Percentiles rank a stretch among this genome's conserved stretches.
Conservation (phyloP, 2,113 vertebrate species). For the Ibidorhyncha struthersii region DNA sequence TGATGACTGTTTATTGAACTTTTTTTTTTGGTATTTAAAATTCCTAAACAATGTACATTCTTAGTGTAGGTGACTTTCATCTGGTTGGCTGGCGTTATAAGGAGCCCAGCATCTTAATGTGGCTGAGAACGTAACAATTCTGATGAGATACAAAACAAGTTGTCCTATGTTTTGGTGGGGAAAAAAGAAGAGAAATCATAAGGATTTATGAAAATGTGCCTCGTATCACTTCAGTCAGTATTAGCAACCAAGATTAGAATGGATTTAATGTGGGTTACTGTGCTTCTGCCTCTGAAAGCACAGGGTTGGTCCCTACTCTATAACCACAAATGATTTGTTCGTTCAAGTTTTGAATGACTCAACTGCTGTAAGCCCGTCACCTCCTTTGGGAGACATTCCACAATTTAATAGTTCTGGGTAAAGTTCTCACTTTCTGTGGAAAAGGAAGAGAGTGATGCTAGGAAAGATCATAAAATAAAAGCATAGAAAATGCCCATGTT, state of each 20-base stretch:
- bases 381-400: not conserved
- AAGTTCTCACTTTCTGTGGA: not conserved
- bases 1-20: not conserved
- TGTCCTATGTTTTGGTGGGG: not conserved
- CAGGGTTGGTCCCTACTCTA: not conserved
- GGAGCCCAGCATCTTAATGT: not conserved
- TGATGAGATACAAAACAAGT: not conserved
- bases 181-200: not conserved
- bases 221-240: not conserved
- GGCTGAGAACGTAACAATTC: not conserved
- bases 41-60: not conserved
- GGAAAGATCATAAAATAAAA: not conserved
- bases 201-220: not conserved
- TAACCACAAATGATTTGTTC: not conserved
- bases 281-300: not conserved
- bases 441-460: not conserved
- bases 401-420: not conserved
- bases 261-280: not conserved
- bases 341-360: not conserved
- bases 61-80: not conserved
- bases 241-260: not conserved
- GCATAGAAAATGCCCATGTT: accelerated
- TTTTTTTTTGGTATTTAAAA: not conserved
- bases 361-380: not conserved
- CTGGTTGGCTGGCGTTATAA: not conserved